Percentiles rank a stretch among this genome's conserved stretches.
Conservation (phyloP, 2,888 invertebrate genomes). For the Norana najaformis region DNA sequence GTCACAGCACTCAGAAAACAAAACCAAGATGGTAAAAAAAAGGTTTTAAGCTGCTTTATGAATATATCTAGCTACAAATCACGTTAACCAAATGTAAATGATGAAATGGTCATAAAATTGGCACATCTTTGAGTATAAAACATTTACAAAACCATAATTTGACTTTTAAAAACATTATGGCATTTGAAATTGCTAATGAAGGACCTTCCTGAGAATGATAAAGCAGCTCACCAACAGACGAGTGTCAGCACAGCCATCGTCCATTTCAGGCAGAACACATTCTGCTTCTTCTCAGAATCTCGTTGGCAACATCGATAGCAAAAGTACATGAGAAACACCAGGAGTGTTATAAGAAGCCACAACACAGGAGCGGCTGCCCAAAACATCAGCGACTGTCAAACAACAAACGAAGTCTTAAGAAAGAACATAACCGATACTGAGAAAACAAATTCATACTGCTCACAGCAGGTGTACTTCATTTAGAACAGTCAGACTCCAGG, state of each 20-base stretch:
- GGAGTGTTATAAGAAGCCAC: slow-evolving; percentile 85
- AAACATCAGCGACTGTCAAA: slow-evolving; percentile 83
- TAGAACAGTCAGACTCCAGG: too few species aligned
- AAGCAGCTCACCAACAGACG: slow-evolving; percentile 72
- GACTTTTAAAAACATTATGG: background rate
- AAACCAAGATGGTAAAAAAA: too few species aligned
- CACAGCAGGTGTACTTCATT: background rate
- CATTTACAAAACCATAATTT: background rate
- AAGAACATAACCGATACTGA: too few species aligned
- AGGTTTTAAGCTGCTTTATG: too few species aligned
- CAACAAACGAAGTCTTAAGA: slow-evolving; percentile 70
- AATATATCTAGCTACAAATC: too few species aligned
- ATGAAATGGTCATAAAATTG: background rate
- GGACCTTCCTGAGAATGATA: background rate
- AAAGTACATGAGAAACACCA: slow-evolving; percentile 86
- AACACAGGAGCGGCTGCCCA: slow-evolving; percentile 89
- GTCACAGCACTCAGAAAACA: too few species aligned
- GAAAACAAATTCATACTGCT: too few species aligned
- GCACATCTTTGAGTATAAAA: background rate
- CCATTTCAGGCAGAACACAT: slow-evolving; percentile 77
- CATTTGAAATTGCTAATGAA: background rate
- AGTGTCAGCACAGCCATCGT: slow-evolving; percentile 70
- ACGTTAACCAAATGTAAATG: background rate
- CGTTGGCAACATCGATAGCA: slow-evolving; percentile 93
- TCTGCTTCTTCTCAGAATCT: slow-evolving; percentile 73